Conservation (phyloP, 2,113 vertebrate genomes). For the Oncorhynchus clarkii region DNA sequence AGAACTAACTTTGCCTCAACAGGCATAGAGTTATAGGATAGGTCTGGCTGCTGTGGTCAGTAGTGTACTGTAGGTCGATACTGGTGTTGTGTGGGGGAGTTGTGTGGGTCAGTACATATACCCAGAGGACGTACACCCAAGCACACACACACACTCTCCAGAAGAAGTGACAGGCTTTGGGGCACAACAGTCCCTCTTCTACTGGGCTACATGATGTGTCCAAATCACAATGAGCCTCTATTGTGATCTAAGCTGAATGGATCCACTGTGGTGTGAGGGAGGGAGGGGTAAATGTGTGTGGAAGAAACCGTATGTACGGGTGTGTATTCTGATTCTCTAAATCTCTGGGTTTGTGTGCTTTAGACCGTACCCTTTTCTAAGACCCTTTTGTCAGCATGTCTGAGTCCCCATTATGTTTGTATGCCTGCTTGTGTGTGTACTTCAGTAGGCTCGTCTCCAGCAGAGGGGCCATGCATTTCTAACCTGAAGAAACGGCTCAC, state of each 20-base stretch:
- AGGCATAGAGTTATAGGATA: too few species aligned
- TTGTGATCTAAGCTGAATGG: constrained; percentile 12
- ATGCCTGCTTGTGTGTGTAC: background rate
- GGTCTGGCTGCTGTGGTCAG: too few species aligned
- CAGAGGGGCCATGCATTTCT: constrained; percentile 6
- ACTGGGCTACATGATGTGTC: constrained; percentile 6
- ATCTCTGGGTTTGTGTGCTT: background rate
- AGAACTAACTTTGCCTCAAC: too few species aligned
- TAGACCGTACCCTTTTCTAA: background rate
- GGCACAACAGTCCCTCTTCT: constrained; percentile 6
- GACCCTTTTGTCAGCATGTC: background rate
- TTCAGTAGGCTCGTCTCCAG: constrained; percentile 5
- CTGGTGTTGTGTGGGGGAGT: background rate
- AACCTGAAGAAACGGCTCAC: constrained; percentile 9
- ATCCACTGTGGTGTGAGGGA: constrained; percentile 14
- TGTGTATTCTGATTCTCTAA: background rate
- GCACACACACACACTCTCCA: background rate
- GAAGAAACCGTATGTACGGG: background rate
- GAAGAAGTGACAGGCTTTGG: background rate
- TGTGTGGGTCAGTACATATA: background rate
- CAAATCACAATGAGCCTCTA: constrained; percentile 3
- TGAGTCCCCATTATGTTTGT: background rate
- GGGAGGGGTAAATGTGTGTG: background rate
- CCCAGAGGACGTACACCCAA: too few species aligned
- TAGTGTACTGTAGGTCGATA: too few species aligned